Percentiles rank a stretch among this genome's conserved stretches.
These are phyloP conservation scores for Augochlorella aurata DNA, from an alignment of 2,888 invertebrate species.

Conservation along the genomic window DNA sequence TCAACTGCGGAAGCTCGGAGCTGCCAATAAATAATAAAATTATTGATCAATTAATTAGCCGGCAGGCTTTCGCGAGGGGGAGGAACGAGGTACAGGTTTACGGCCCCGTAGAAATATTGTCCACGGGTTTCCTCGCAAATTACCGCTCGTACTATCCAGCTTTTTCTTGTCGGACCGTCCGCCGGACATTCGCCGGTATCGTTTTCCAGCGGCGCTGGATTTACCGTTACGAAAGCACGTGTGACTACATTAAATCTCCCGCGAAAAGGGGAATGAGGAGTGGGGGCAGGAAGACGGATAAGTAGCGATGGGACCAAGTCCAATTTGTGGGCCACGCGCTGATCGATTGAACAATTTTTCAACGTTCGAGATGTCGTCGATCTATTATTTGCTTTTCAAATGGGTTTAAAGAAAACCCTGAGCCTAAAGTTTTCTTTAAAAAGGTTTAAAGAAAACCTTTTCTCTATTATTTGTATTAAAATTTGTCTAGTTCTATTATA, in stretches of 20 bases:
- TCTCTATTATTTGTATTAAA: no score
- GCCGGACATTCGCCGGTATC: constrained; percentile 45
- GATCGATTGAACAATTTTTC: neutral
- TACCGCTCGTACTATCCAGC: constrained; percentile 26
- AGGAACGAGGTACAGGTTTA: constrained; percentile 28
- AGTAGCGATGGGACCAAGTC: constrained; percentile 4
- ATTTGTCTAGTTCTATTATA: no score
- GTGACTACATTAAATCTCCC: constrained; percentile 66
- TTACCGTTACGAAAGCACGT: constrained; percentile 68
- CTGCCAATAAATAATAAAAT: constrained; percentile 46
- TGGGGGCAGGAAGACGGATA: constrained; percentile 51
- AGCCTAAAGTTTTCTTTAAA: no score
- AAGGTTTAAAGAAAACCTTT: no score
- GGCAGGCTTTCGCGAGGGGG: neutral
- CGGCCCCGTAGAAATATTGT: constrained; percentile 42
- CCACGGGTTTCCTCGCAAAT: constrained; percentile 26
- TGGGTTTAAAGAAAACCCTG: no score
- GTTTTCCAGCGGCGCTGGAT: constrained; percentile 55
- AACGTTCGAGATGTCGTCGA: neutral
- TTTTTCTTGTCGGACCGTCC: constrained; percentile 27
- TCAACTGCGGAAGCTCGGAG: constrained; percentile 29
- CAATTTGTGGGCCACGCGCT: neutral
- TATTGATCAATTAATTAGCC: constrained; percentile 51
- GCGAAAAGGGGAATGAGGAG: constrained; percentile 5
- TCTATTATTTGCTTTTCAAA: neutral